Base-by-base conservation (phyloP, 2,113 vertebrate genomes). In the Atractosteus spatula region DNA sequence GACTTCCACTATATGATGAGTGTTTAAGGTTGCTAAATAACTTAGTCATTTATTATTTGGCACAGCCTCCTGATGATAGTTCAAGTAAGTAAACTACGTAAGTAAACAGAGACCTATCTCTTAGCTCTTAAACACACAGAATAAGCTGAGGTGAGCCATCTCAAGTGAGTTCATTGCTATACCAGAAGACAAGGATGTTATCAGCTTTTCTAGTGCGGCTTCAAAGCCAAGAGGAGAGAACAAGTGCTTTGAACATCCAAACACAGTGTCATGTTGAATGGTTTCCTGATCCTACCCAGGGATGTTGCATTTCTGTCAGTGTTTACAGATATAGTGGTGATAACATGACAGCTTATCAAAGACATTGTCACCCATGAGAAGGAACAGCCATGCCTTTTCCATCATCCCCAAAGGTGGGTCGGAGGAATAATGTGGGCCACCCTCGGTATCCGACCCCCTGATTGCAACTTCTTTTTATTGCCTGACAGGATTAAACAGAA, bases 251-350 rank as follows among this genome's bases (percentile, higher is more conserved):
- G 78, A 85, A 90, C 76, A 81, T 88, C 86, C 88, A 92, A 93
- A 93, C 91, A 92, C 70, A 3, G 76, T 86, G 89, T 92, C 91
- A 91, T 78, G 75, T 82, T 7, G 81, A 87, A 89, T 88, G 89
- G 89, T 86, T 88, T 89, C 82, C 84, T 76, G 87, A 84, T 87
- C 82, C 84, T 78, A 81, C 84, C 87, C 85, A 77, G 79, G 79
- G 86, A 84, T 83, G 78, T 78, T 78, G 71, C 47, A 51, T 47
- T 57, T 54, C 66, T 55, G 55, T 69, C 66, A 55, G 84, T 92
- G 90, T 92, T 93, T 91, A 90, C 82, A 89, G 91, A 92, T 91
- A 77, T 75, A 76, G 67, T 62, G 54, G 74, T 74, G 87, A 89
- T 89, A 89, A 85, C 84, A 79, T 0, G 43, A 62, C 78, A 83